Percentiles rank a stretch among this genome's conserved stretches.
Evolutionary conservation across 2,797 vertebrate species (phyloP).

Genomic region (Sebastes minor): DNA sequence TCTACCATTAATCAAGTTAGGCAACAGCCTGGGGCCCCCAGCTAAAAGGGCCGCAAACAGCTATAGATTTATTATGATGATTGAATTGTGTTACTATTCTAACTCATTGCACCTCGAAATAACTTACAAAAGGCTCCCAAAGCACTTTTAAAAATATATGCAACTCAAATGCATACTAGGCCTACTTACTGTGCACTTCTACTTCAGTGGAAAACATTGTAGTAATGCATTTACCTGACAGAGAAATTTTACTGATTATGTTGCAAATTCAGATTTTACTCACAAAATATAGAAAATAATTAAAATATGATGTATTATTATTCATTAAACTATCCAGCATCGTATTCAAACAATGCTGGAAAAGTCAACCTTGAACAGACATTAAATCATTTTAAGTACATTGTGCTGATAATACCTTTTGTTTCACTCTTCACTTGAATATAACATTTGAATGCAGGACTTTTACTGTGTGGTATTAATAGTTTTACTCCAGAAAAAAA

Average conservation of each 20-base stretch:
- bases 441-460: too few species aligned
- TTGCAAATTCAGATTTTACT: not conserved
- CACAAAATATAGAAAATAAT: not conserved
- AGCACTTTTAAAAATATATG: not conserved
- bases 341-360: not conserved
- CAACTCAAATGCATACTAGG: not conserved
- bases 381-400: not conserved
- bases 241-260: not conserved
- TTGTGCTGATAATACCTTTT: not conserved
- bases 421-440: not conserved
- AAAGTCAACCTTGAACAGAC: not conserved
- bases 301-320: not conserved
- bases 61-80: too few species aligned
- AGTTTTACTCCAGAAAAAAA: too few species aligned
- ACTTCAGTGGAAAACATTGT: not conserved
- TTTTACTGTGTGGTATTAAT: fast-evolving
- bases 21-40: too few species aligned
- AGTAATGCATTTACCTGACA: not conserved
- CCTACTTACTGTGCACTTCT: not conserved
- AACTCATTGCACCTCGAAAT: not conserved
- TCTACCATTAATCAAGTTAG: too few species aligned
- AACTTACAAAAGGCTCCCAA: not conserved
- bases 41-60: too few species aligned
- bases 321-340: not conserved
- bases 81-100: too few species aligned